A percentile compares a stretch with the other conserved stretches of the same genome.
phyloP scores from a whole-genome alignment of 2,888 invertebrate species.

The Adineta ricciae region DNA sequence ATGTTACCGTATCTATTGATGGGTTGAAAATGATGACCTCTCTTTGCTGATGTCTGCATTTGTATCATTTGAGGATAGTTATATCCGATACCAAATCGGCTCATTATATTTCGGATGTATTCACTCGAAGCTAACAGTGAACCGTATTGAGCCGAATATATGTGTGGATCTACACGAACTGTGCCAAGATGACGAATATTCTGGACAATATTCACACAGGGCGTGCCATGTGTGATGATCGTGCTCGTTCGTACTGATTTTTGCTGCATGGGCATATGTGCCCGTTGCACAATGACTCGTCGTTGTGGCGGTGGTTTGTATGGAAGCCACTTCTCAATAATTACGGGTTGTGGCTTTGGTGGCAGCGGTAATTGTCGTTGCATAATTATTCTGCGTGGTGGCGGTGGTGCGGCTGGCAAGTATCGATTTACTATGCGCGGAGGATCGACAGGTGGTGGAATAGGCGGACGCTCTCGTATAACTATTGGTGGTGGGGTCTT shows the following conservation, averaged over 20 bases:
- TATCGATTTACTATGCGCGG: slow-evolving; percentile 2
- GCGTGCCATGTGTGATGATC: slow-evolving; percentile 23
- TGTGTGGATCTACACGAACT: slow-evolving; percentile 20
- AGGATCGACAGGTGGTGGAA: slow-evolving; percentile 11
- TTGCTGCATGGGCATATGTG: not conserved
- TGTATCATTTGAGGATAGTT: not conserved
- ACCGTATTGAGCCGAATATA: slow-evolving; percentile 19
- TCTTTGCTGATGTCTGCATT: not conserved
- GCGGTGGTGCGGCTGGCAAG: slow-evolving; percentile 23
- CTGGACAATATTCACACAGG: slow-evolving; percentile 23
- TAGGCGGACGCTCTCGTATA: slow-evolving; percentile 25
- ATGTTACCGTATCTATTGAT: too few species aligned
- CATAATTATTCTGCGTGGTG: slow-evolving; percentile 26
- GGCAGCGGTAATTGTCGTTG: slow-evolving; percentile 25
- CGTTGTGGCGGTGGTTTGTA: slow-evolving; percentile 22
- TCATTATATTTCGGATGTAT: not conserved
- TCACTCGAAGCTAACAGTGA: not conserved
- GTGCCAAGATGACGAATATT: slow-evolving; percentile 21
- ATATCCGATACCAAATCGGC: not conserved
- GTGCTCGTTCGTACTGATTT: slow-evolving; percentile 15
- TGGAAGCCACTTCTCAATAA: slow-evolving; percentile 30
- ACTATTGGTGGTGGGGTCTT: slow-evolving; percentile 25
- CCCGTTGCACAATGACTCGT: slow-evolving; percentile 18
- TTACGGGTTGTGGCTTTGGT: slow-evolving; percentile 25
- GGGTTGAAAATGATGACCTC: too few species aligned